Evolutionary conservation across 2,113 vertebrate species (phyloP).

Genomic region (Saguinus midas): DNA sequence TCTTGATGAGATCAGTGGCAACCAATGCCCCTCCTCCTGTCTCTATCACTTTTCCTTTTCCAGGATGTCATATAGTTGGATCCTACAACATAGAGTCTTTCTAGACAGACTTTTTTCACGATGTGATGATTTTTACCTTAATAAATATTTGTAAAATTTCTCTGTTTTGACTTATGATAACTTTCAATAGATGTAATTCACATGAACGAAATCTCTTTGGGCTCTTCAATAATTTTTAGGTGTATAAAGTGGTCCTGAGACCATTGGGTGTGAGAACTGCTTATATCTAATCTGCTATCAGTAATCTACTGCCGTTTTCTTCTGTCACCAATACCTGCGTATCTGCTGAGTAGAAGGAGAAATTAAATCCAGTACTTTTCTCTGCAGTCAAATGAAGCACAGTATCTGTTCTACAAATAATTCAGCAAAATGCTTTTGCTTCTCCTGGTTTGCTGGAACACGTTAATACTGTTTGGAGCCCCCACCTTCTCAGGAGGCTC

Average conservation of each 20-base stretch:
- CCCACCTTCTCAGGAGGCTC: neutral
- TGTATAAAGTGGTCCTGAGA: neutral
- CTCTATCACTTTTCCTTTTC: neutral
- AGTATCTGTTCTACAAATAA: neutral
- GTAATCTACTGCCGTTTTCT: neutral
- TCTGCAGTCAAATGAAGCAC: neutral
- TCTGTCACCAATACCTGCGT: neutral
- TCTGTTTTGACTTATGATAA: neutral
- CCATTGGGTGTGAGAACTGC: neutral
- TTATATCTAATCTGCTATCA: neutral
- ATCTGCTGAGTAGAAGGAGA: neutral
- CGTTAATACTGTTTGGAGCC: too few species aligned
- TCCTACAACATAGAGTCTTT: neutral
- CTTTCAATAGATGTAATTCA: neutral
- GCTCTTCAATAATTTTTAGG: neutral
- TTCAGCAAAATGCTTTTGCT: neutral
- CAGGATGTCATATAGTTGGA: neutral
- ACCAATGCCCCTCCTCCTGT: neutral
- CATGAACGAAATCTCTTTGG: neutral
- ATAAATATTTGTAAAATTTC: neutral
- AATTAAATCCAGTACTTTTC: neutral
- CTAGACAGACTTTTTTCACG: neutral
- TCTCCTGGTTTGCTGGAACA: neutral
- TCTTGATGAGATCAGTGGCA: neutral
- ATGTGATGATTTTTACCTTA: slow-evolving; percentile 18